phyloP scores from a whole-genome alignment of 2,888 invertebrate species.

The Synanthedon formicaeformis region DNA sequence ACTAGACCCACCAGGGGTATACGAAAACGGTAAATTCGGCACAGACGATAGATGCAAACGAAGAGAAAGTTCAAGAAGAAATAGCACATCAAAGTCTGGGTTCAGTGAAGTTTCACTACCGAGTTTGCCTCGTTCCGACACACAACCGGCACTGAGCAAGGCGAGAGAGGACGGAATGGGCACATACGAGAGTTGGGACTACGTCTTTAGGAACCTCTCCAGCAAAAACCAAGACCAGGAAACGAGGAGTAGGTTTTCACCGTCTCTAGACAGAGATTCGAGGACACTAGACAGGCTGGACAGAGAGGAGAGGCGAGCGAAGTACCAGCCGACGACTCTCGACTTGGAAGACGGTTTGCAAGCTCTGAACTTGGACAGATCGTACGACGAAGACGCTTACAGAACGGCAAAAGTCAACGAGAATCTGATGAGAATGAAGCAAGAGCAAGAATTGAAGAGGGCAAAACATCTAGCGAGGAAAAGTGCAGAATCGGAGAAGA shows the following conservation, averaged over 20 bases:
- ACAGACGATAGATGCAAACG: conserved; percentile 34
- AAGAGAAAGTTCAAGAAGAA: conserved; percentile 38
- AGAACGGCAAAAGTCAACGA: conserved; percentile 67
- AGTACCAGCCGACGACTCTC: conserved; percentile 62
- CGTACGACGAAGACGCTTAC: conserved; percentile 51
- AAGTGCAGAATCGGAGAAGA: conserved; percentile 36
- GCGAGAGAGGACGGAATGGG: conserved; percentile 76
- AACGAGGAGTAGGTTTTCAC: conserved; percentile 75
- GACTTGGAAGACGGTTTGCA: conserved; percentile 71
- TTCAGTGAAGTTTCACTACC: conserved; percentile 53
- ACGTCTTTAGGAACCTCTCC: conserved; percentile 81
- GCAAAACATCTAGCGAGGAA: conserved; percentile 42
- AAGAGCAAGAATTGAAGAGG: conserved; percentile 48
- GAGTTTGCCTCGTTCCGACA: conserved; percentile 58
- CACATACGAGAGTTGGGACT: conserved; percentile 82
- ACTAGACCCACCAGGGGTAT: conserved; percentile 62
- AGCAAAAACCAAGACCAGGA: conserved; percentile 77
- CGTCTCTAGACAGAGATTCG: conserved; percentile 56
- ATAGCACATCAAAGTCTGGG: conserved; percentile 50
- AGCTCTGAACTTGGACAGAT: conserved; percentile 59
- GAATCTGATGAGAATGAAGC: conserved; percentile 53
- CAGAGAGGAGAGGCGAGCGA: conserved; percentile 49
- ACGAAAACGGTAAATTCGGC: conserved; percentile 48
- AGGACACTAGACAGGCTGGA: conserved; percentile 55
- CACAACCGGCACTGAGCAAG: conserved; percentile 58